phyloP scores from a whole-genome alignment of 2,888 invertebrate genomes.

The Acanthoscelides obtectus region DNA sequence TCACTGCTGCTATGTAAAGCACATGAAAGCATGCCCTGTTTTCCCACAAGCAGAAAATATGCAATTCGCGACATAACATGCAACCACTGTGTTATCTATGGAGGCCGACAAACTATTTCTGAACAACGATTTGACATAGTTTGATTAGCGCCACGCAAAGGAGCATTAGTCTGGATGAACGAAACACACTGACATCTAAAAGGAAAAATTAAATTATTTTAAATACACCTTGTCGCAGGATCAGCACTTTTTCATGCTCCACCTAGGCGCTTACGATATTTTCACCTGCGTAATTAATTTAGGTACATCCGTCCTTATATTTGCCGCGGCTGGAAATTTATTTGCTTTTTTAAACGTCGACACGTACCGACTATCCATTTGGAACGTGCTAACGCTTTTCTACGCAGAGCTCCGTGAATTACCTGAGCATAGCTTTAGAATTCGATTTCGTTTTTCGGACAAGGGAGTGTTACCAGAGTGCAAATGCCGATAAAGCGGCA shows the following conservation, averaged over 20 bases:
- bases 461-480: neutral
- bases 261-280: neutral
- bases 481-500: no score
- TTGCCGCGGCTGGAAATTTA: conserved; percentile 11
- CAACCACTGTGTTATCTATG: neutral
- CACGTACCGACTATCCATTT: conserved; percentile 24
- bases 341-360: conserved; percentile 27
- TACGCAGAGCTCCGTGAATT: conserved; percentile 26
- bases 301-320: neutral
- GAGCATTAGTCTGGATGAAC: no score
- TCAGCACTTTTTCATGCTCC: neutral
- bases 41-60: no score
- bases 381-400: conserved; percentile 25
- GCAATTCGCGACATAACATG: neutral
- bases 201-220: neutral
- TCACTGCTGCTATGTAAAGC: neutral
- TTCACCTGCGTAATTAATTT: neutral
- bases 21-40: neutral
- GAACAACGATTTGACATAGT: neutral
- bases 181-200: neutral
- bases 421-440: conserved; percentile 17
- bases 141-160: neutral
- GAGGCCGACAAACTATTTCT: neutral
- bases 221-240: neutral
- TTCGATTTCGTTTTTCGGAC: conserved; percentile 11